These are phyloP conservation scores for Pholis gunnellus DNA, from an alignment of 2,113 vertebrate genomes.

Conservation along the genomic window DNA sequence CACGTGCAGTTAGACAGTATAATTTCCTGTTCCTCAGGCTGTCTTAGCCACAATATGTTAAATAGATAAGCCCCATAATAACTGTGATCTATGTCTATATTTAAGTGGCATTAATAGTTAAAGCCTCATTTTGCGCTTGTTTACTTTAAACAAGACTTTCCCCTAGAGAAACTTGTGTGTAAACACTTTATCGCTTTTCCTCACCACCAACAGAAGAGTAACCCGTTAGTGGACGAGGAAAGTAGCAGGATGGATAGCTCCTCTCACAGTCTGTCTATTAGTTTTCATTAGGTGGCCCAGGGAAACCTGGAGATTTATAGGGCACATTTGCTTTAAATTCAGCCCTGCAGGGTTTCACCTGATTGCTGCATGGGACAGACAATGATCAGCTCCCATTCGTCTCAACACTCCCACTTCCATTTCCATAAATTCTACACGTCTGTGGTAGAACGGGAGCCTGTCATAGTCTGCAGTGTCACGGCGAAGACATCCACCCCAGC, in stretches of 20 bases:
- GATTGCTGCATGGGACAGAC: slow-evolving; percentile 79
- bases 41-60: neutral
- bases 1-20: neutral
- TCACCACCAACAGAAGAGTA: slow-evolving; percentile 57
- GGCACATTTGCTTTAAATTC: slow-evolving; percentile 83
- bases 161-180: slow-evolving; percentile 57
- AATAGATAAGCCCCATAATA: slow-evolving; percentile 19
- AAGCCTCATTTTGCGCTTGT: slow-evolving; percentile 52
- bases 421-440: slow-evolving; percentile 80
- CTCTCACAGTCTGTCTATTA: slow-evolving; percentile 81
- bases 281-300: slow-evolving; percentile 82
- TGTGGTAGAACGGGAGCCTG: slow-evolving; percentile 67
- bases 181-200: slow-evolving; percentile 64
- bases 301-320: slow-evolving; percentile 83
- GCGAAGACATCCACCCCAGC: slow-evolving; percentile 65
- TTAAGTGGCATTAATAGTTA: slow-evolving; percentile 44
- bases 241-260: slow-evolving; percentile 78
- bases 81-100: slow-evolving; percentile 31
- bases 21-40: slow-evolving; percentile 7
- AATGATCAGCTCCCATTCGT: slow-evolving; percentile 77
- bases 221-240: slow-evolving; percentile 65
- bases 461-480: slow-evolving; percentile 76
- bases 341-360: slow-evolving; percentile 78
- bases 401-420: slow-evolving; percentile 69
- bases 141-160: slow-evolving; percentile 62